A percentile compares a stretch with the other conserved stretches of the same genome.
These are phyloP conservation scores for Mormyrus proboscirostris DNA, from an alignment of 2,797 vertebrate genomes.

Conservation along the genomic window DNA sequence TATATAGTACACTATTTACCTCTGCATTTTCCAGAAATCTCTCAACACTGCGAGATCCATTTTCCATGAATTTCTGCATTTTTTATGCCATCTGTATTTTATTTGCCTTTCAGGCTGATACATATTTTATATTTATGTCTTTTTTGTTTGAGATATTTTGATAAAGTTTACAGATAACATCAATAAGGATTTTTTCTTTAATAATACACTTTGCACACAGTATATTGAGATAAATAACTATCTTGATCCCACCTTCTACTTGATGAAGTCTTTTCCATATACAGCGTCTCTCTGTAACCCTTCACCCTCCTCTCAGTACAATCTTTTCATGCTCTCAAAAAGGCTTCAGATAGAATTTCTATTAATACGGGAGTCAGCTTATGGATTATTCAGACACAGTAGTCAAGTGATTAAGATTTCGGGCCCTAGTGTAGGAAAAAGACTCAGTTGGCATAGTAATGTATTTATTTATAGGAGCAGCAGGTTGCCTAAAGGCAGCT, in stretches of 20 bases:
- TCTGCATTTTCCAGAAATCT: not conserved
- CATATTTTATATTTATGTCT: not conserved
- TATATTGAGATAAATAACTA: not conserved
- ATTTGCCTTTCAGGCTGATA: not conserved
- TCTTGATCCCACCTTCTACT: not conserved
- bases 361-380: not conserved
- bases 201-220: not conserved
- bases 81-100: not conserved
- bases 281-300: not conserved
- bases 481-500: not conserved
- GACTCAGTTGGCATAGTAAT: not conserved
- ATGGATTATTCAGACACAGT: not conserved
- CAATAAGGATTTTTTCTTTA: not conserved
- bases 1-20: not conserved
- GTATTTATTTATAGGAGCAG: conserved; percentile 2
- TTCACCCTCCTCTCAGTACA: not conserved
- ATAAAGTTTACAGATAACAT: not conserved
- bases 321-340: not conserved
- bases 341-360: not conserved
- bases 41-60: not conserved
- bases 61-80: not conserved
- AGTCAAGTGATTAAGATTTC: not conserved
- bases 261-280: not conserved
- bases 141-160: not conserved
- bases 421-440: not conserved